Evolutionary conservation across 1,140 invertebrate genomes (phyloP).

Genomic region (Heliconius himera): DNA sequence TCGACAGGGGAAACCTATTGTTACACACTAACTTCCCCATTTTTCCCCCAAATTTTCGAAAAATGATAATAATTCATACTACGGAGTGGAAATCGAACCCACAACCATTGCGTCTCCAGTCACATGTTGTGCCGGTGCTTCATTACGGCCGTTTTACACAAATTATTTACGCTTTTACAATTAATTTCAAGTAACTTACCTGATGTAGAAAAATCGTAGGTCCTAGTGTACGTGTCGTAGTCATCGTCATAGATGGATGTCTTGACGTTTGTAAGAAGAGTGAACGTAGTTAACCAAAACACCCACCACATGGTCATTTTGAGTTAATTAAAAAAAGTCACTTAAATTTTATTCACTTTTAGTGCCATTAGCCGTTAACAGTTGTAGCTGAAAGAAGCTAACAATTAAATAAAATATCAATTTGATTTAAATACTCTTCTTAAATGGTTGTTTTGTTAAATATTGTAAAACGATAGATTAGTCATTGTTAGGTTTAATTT

Average conservation of each 20-base stretch:
- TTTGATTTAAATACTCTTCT: neutral
- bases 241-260: conserved; percentile 72
- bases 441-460: neutral
- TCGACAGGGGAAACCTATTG: too few species aligned
- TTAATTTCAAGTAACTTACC: conserved; percentile 50
- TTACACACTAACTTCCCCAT: too few species aligned
- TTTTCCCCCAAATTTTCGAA: too few species aligned
- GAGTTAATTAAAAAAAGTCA: neutral
- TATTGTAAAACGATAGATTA: neutral
- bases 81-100: neutral
- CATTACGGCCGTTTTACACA: too few species aligned
- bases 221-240: conserved; percentile 69
- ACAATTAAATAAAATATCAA: neutral
- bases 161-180: neutral
- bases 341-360: conserved; percentile 16
- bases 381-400: conserved; percentile 19
- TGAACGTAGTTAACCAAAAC: conserved; percentile 48
- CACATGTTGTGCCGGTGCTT: too few species aligned
- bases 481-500: neutral
- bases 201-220: conserved; percentile 64
- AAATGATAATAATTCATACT: neutral
- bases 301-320: conserved; percentile 56
- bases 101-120: neutral
- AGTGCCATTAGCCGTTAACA: neutral
- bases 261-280: conserved; percentile 46